phyloP scores from a whole-genome alignment of 35 echinoderm and acorn worm species.

The Apostichopus japonicus region DNA sequence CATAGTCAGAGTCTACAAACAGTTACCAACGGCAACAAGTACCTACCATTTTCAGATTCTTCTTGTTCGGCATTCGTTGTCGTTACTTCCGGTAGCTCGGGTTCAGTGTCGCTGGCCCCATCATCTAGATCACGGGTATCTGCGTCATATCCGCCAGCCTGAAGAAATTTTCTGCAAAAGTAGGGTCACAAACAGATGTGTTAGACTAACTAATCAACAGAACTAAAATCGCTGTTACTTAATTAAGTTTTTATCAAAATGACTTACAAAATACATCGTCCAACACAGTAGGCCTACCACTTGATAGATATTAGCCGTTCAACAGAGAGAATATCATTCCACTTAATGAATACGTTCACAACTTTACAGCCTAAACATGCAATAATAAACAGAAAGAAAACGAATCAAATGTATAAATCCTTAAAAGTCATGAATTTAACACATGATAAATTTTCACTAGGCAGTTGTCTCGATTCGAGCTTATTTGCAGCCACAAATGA shows the following conservation, averaged over 20 bases:
- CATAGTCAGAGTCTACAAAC: too few relatives aligned
- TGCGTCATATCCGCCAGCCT: constrained; percentile 73
- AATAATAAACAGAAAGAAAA: constrained; percentile 9
- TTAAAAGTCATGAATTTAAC: constrained; percentile 51
- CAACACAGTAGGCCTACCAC: neutral
- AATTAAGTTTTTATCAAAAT: neutral
- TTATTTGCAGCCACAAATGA: constrained; percentile 50
- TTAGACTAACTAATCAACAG: neutral
- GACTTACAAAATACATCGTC: neutral
- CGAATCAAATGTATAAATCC: constrained; percentile 28
- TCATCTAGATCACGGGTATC: constrained; percentile 86
- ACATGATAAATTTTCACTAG: constrained; percentile 45
- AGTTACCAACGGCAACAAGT: neutral
- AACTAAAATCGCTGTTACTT: neutral
- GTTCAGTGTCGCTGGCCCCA: constrained; percentile 74
- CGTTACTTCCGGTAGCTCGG: constrained; percentile 86
- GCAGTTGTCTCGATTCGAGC: constrained; percentile 28
- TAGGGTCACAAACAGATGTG: neutral
- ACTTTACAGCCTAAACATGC: neutral
- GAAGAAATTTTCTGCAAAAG: constrained; percentile 76
- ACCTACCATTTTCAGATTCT: constrained; percentile 67
- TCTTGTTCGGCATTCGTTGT: constrained; percentile 82
- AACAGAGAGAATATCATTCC: neutral
- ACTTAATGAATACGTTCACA: constrained; percentile 10
- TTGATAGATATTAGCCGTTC: neutral